phyloP scores from a whole-genome alignment of 2,888 invertebrate genomes.

The Cryptus viduatorius region DNA sequence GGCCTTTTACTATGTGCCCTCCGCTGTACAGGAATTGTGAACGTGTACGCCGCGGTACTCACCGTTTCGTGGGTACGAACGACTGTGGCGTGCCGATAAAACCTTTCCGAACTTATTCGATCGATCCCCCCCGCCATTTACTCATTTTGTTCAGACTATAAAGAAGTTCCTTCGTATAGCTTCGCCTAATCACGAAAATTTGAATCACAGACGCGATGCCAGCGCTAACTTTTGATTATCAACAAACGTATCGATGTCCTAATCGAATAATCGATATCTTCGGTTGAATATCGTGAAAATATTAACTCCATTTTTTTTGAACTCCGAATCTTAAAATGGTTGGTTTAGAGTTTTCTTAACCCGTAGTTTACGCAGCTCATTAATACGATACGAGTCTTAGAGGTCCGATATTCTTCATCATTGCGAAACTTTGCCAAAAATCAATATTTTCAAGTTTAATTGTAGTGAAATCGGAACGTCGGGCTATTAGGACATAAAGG shows the following conservation, averaged over 20 bases:
- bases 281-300: no score
- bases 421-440: no score
- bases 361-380: no score
- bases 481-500: no score
- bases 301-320: no score
- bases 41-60: conserved; percentile 17
- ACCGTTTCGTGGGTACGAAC: conserved; percentile 66
- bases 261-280: conserved; percentile 7
- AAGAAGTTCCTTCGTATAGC: conserved; percentile 33
- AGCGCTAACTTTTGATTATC: not conserved
- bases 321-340: no score
- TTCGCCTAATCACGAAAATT: conserved; percentile 46
- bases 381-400: no score
- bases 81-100: conserved; percentile 76
- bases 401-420: no score
- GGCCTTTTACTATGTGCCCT: not conserved
- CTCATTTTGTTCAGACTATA: not conserved
- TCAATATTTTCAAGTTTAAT: no score
- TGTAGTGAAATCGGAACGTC: no score
- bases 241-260: conserved; percentile 3
- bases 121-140: conserved; percentile 17
- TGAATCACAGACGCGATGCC: not conserved
- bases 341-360: no score
- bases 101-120: conserved; percentile 72
- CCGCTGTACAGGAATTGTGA: not conserved